These are phyloP conservation scores for Patella pellucida DNA, from an alignment of 2,888 invertebrate species.

Conservation along the genomic window DNA sequence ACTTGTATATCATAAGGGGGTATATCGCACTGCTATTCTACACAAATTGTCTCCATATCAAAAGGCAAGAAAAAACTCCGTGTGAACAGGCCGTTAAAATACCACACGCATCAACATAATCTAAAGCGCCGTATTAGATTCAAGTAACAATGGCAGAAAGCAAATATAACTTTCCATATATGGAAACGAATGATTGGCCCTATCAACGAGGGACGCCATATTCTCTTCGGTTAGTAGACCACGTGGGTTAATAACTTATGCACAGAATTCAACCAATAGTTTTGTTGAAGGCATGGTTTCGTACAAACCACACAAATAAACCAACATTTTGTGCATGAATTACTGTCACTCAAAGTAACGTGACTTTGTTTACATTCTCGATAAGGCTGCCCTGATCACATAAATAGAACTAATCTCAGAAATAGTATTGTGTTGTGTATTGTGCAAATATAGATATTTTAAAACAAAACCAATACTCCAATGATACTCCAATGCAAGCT, in stretches of 20 bases:
- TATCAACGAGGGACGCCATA: conserved; percentile 25
- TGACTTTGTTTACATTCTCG: conserved; percentile 4
- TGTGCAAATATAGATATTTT: not conserved
- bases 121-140: conserved; percentile 19
- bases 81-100: conserved; percentile 24
- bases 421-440: not conserved
- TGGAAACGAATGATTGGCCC: conserved; percentile 31
- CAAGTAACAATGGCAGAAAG: conserved; percentile 26
- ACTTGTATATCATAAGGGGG: too few species aligned
- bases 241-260: conserved; percentile 28
- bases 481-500: too few species aligned
- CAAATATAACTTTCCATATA: conserved; percentile 28
- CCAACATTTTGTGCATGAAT: conserved; percentile 29
- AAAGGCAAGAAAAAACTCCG: not conserved
- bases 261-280: not conserved
- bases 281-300: not conserved
- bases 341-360: conserved; percentile 30
- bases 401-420: too few species aligned
- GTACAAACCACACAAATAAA: too few species aligned
- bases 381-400: too few species aligned
- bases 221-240: conserved; percentile 11
- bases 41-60: conserved; percentile 6
- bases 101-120: conserved; percentile 28
- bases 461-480: not conserved
- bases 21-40: not conserved